Conservation (phyloP, 2,797 vertebrate genomes). For the Eutrigla gurnardus region DNA sequence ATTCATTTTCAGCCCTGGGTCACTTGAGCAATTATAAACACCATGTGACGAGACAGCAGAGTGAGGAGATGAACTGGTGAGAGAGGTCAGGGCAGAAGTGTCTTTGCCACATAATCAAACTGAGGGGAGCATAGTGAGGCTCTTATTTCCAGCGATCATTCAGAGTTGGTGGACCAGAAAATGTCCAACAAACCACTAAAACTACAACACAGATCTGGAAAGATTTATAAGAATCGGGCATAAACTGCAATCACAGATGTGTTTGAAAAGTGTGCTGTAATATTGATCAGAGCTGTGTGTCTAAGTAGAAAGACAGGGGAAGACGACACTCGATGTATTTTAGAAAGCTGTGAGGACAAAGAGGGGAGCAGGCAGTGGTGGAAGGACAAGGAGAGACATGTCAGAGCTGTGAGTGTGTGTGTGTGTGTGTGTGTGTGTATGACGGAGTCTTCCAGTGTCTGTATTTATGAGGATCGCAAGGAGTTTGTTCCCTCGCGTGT, state of each 20-base stretch:
- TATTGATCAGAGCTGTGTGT: constrained; percentile 17
- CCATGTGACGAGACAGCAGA: constrained; percentile 30
- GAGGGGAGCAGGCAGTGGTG: constrained; percentile 30
- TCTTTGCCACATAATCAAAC: constrained; percentile 46
- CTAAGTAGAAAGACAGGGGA: constrained; percentile 49
- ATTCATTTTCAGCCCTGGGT: constrained; percentile 54
- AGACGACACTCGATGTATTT: constrained; percentile 70
- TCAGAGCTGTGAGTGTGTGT: constrained; percentile 2
- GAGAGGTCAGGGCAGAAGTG: constrained; percentile 43
- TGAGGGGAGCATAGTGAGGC: constrained; percentile 3
- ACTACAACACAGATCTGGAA: not conserved
- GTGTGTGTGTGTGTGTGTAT: constrained; percentile 13
- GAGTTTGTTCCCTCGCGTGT: not conserved
- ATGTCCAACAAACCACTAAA: not conserved
- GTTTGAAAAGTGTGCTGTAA: constrained; percentile 11
- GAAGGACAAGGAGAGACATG: constrained; percentile 53
- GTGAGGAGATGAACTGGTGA: constrained; percentile 29
- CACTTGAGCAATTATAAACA: constrained; percentile 55
- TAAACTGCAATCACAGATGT: constrained; percentile 6
- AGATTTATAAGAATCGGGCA: not conserved
- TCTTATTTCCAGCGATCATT: constrained; percentile 20
- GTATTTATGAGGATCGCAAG: constrained; percentile 19
- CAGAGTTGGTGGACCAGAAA: constrained; percentile 3
- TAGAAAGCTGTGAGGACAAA: constrained; percentile 56
- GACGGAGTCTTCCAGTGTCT: not conserved